Evolutionary conservation across 2,797 vertebrate genomes (phyloP), one percentile per base, ranked within the genome.

Genomic region (Spondyliosoma cantharus): DNA sequence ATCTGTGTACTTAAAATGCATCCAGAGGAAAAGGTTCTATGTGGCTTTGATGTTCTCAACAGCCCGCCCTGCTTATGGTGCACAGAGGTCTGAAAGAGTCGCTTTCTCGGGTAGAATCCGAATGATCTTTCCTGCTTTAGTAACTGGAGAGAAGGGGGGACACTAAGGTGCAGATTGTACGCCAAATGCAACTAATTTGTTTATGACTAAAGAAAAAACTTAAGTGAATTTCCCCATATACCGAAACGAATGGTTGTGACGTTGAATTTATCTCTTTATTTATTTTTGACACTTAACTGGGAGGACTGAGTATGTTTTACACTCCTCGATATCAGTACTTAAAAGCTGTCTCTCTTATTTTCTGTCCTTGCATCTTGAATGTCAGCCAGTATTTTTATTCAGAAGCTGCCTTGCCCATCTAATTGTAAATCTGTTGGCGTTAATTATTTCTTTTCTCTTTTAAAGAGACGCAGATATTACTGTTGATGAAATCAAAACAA

Each of bases 371-470:
- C 80, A 79, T 87, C 86, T 89, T 90, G 88, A 93, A 92, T 91
- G 91, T 93, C 87, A 90, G 86, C 91, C 93, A 95, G 93, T 95
- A 92, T 95, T 95, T 94, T 94, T 87, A 92, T 93, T 92, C 93
- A 95, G 91, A 95, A 89, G 90, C 94, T 95, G 95, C 94, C 95
- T 95, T 95, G 86, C 84, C 86, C 87, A 81, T 91, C 73, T 73
- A 82, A 78, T 86, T 84, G 86, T 90, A 86, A 83, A 63, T 86
- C 82, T 90, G 82, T 90, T 88, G 90, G 86, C 82, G 67, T 87
- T 88, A 5, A 54, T 78, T 58, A 37, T 58, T 72, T 75, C 56
- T 53, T 43, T 19, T 81, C 83, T 88, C 87, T 92, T 89, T 80
- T 74, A 67, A 86, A 92, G 90, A 91, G 89, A 87, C 73, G 85